Evolutionary conservation across 2,113 vertebrate species (phyloP), one percentile per base, ranked within the genome.

Genomic region (Progne subis): DNA sequence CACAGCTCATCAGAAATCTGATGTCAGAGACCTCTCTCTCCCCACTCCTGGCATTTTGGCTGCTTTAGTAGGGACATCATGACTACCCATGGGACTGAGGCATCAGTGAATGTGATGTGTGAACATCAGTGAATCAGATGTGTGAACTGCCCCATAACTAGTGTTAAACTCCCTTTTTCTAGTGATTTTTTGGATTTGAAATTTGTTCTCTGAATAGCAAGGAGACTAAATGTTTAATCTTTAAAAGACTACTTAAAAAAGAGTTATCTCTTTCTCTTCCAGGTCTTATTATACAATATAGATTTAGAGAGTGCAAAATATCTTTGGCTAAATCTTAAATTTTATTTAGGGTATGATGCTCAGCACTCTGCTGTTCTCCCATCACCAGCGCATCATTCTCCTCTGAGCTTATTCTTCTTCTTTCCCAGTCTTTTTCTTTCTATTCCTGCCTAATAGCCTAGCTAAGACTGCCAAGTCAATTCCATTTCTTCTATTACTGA

Each of bases 401-500:
- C 32, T 70, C 60, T 23, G 12, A 74, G 7, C 20, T 88, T 90
- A 23, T 50, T 88, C 39, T 79, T 91, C n/a, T 76, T 55, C 37
- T 65, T 86, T 88, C 21, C 25, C 34, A 34, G 64, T 65, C 31
- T 72, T 94, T 90, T 88, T 70, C 28, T 86, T 83, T 86, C 56
- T 70, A 84, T 88, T 94, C 56, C 37, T 82, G 55, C 29, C 16
- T 77, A 88, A 86, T 39, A 93, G 23, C 32, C 46, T 90, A 70
- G 44, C 55, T 88, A 70, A 93, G 56, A 83, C 34, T 60, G 47
- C 60, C 52, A 90, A 88, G 82, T 71, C 65, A 94, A 53, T 91
- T 95, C 31, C 77, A 74, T 91, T 91, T 93, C 64, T 92, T 91
- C 59, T 82, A 23, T 91, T 89, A 77, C 72, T 92, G 41, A 65